Evolutionary conservation across 2,797 vertebrate genomes (phyloP).

Genomic region (Pyrocephalus nanus): DNA sequence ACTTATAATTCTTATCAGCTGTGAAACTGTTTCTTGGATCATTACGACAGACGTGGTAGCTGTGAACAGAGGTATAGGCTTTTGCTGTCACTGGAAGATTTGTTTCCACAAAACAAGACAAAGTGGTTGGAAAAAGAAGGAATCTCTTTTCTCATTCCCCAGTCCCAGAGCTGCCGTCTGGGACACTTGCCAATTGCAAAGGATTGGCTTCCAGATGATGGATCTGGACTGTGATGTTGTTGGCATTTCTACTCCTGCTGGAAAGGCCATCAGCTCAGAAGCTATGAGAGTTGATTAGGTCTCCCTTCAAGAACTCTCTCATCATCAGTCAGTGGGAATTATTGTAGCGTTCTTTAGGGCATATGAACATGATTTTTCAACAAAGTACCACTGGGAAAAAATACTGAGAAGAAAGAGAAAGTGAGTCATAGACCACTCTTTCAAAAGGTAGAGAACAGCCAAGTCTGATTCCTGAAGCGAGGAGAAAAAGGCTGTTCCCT

Average conservation of each 20-base stretch:
- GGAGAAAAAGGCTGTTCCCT: not conserved
- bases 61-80: not conserved
- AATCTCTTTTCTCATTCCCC: not conserved
- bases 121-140: not conserved
- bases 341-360: not conserved
- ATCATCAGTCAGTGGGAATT: conserved; percentile 5
- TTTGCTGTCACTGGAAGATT: not conserved
- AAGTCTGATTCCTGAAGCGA: not conserved
- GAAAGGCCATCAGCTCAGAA: not conserved
- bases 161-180: not conserved
- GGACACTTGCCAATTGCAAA: conserved; percentile 18
- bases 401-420: not conserved
- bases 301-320: not conserved
- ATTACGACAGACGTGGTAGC: fast-evolving
- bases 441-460: not conserved
- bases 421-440: not conserved
- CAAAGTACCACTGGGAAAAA: not conserved
- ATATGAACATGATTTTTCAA: conserved; percentile 2
- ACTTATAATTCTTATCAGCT: not conserved
- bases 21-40: not conserved
- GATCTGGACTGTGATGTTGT: not conserved
- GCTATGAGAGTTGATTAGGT: not conserved
- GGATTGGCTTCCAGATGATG: not conserved
- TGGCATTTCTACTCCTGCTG: conserved; percentile 6
- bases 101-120: not conserved